Percentiles rank a stretch among this genome's conserved stretches.
These are phyloP conservation scores for Andricus curvator DNA, from an alignment of 2,888 invertebrate species.

Conservation along the genomic window DNA sequence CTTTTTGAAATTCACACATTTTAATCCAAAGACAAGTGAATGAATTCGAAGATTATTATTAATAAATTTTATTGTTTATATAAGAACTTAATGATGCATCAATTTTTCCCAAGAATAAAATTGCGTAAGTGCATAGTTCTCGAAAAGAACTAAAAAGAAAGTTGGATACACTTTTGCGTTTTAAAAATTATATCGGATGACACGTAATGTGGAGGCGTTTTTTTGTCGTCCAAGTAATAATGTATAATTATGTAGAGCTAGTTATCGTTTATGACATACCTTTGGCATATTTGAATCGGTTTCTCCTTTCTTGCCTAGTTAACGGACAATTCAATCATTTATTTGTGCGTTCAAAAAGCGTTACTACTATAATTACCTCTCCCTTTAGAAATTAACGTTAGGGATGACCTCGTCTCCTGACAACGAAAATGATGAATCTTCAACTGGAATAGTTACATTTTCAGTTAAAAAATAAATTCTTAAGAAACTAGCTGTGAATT, in stretches of 20 bases:
- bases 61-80: not conserved
- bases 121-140: not conserved
- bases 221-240: not conserved
- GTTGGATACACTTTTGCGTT: not conserved
- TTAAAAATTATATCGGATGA: conserved; percentile 6
- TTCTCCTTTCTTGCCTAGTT: conserved; percentile 28
- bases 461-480: no score
- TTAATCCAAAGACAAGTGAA: no score
- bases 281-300: conserved; percentile 4
- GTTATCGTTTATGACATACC: not conserved
- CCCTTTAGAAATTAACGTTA: conserved; percentile 32
- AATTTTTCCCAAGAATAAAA: not conserved
- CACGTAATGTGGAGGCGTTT: conserved; percentile 6
- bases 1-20: no score
- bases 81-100: not conserved
- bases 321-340: conserved; percentile 32
- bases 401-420: conserved; percentile 13
- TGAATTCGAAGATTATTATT: no score
- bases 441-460: no score
- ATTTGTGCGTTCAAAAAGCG: conserved; percentile 10
- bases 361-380: conserved; percentile 26
- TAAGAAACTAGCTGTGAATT: no score
- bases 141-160: conserved; percentile 18
- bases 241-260: not conserved
- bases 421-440: not conserved